Evolutionary conservation across 2,888 invertebrate genomes (phyloP).

Genomic region (Chirona hameri): DNA sequence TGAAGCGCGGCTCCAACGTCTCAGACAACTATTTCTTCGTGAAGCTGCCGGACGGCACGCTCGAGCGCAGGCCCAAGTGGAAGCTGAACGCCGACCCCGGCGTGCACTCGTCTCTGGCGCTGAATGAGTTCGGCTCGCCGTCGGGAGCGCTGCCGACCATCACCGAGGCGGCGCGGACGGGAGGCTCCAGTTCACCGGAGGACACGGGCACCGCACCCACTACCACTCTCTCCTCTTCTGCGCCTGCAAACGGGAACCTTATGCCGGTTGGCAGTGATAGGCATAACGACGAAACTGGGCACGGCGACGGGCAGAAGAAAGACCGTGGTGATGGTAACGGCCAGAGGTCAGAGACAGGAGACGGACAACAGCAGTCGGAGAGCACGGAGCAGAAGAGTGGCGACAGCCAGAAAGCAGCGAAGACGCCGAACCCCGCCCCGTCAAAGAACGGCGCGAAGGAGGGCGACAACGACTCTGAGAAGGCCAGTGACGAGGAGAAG

Average conservation of each 20-base stretch:
- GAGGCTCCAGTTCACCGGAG: conserved; percentile 43
- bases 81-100: conserved; percentile 81
- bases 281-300: no score
- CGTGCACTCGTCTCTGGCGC: conserved; percentile 79
- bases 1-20: conserved; percentile 84
- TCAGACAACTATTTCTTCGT: conserved; percentile 77
- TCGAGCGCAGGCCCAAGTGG: conserved; percentile 84
- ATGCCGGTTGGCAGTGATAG: no score
- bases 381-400: not conserved
- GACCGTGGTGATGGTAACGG: not conserved
- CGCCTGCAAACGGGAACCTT: conserved; percentile 3
- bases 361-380: no score
- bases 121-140: conserved; percentile 67
- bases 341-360: not conserved
- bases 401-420: conserved; percentile 11
- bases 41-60: conserved; percentile 82
- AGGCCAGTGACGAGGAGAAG: conserved; percentile 28
- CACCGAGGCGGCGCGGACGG: conserved; percentile 58
- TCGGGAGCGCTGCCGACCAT: conserved; percentile 85
- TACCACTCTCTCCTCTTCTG: no score
- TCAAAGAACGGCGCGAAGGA: conserved; percentile 30
- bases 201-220: not conserved
- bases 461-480: conserved; percentile 27
- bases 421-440: not conserved
- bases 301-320: not conserved